Percentiles rank a stretch among this genome's conserved stretches.
Evolutionary conservation across 2,113 vertebrate genomes (phyloP).

Genomic region (Ailurus styani): DNA sequence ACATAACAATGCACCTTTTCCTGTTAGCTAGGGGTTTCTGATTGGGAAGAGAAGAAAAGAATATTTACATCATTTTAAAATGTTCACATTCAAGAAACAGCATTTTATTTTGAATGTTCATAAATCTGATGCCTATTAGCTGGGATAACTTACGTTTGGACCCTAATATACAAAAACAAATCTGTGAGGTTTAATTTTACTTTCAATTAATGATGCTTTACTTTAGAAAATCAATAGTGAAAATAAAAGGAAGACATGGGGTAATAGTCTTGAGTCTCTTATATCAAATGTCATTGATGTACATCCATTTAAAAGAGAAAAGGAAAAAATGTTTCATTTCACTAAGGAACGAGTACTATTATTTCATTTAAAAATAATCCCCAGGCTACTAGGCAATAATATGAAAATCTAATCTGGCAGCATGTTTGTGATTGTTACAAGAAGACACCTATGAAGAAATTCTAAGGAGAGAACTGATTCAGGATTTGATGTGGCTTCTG

Average conservation of each 20-base stretch:
- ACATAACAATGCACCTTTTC: not conserved
- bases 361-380: not conserved
- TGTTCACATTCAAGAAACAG: not conserved
- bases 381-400: not conserved
- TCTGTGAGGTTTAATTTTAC: not conserved
- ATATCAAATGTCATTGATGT: not conserved
- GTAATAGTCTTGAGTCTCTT: not conserved
- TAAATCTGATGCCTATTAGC: not conserved
- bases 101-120: not conserved
- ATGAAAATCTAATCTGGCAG: constrained; percentile 43
- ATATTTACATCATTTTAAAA: not conserved
- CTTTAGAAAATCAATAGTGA: not conserved
- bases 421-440: constrained; percentile 47
- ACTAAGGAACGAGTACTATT: not conserved
- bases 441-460: constrained; percentile 59
- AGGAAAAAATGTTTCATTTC: not conserved
- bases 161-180: not conserved
- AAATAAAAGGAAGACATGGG: not conserved
- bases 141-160: not conserved
- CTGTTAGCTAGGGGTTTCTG: not conserved
- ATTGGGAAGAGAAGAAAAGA: not conserved
- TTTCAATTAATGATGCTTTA: not conserved
- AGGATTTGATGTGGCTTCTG: constrained; percentile 79
- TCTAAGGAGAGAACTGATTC: constrained; percentile 74
- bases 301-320: not conserved